Percentiles rank a stretch among this genome's conserved stretches.
Evolutionary conservation across 1,140 invertebrate genomes (phyloP).

Genomic region (Ips typographus): DNA sequence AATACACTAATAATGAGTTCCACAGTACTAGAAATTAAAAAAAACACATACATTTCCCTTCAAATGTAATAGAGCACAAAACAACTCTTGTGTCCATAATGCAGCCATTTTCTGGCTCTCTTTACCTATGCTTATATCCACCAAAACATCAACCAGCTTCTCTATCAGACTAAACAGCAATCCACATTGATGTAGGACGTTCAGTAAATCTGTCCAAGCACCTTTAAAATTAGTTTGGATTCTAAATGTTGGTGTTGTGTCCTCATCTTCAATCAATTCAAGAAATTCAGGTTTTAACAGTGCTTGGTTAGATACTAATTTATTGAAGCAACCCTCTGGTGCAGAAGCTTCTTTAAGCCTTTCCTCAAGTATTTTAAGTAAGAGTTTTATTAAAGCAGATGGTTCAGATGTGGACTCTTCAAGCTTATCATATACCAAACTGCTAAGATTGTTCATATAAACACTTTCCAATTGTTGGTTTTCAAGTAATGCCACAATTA

Average conservation of each 20-base stretch:
- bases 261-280: conserved; percentile 13
- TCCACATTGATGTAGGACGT: conserved; percentile 32
- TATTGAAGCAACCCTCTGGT: not conserved
- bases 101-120: conserved; percentile 34
- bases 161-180: conserved; percentile 30
- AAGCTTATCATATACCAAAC: not conserved
- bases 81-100: conserved; percentile 41
- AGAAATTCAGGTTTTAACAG: not conserved
- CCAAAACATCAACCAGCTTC: conserved; percentile 32
- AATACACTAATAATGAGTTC: not conserved
- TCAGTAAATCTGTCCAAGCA: conserved; percentile 38
- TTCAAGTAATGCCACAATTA: not conserved
- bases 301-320: not conserved
- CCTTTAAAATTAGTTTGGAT: not conserved
- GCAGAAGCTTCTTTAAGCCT: not conserved
- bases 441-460: not conserved
- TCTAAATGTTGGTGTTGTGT: conserved; percentile 28
- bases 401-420: not conserved
- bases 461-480: not conserved
- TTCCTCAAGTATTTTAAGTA: conserved; percentile 2
- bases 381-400: not conserved
- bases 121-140: conserved; percentile 8
- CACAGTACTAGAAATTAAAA: not conserved
- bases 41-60: conserved; percentile 24
- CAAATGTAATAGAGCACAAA: conserved; percentile 14